phyloP scores from a whole-genome alignment of 1,140 invertebrate species.

The Listronotus oregonensis region DNA sequence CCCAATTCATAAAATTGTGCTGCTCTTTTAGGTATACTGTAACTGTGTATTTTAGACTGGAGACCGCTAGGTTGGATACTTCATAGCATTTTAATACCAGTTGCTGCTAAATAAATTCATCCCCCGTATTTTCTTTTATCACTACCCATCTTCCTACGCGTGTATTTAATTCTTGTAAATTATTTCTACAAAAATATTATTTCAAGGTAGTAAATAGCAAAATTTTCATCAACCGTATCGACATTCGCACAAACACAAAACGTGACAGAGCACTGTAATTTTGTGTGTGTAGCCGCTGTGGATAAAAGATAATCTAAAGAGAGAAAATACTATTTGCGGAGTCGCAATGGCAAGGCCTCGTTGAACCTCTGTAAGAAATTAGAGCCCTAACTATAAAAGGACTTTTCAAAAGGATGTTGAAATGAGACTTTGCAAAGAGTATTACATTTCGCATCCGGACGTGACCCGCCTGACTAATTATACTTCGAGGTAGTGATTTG shows the following conservation, averaged over 20 bases:
- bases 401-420: slow-evolving; percentile 21
- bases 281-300: slow-evolving; percentile 21
- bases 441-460: slow-evolving; percentile 18
- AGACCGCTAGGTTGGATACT: too few species aligned
- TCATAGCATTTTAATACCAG: too few species aligned
- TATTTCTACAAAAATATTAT: too few species aligned
- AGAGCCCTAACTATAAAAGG: slow-evolving; percentile 28
- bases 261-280: slow-evolving; percentile 26
- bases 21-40: too few species aligned
- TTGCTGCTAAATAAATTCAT: too few species aligned
- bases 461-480: slow-evolving; percentile 1
- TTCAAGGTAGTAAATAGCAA: too few species aligned
- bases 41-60: too few species aligned
- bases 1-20: too few species aligned
- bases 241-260: slow-evolving; percentile 23
- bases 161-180: too few species aligned
- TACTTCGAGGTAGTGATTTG: too few species aligned
- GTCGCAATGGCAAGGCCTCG: slow-evolving; percentile 23
- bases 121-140: too few species aligned
- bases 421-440: slow-evolving; percentile 28
- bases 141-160: too few species aligned
- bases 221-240: slow-evolving; percentile 3
- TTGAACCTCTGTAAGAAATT: slow-evolving; percentile 35
- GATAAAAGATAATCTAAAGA: slow-evolving; percentile 33
- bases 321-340: slow-evolving; percentile 33